Percentiles rank a stretch among this genome's conserved stretches.
Evolutionary conservation across 2,113 vertebrate genomes (phyloP).

Genomic region (Anoura caudifer): DNA sequence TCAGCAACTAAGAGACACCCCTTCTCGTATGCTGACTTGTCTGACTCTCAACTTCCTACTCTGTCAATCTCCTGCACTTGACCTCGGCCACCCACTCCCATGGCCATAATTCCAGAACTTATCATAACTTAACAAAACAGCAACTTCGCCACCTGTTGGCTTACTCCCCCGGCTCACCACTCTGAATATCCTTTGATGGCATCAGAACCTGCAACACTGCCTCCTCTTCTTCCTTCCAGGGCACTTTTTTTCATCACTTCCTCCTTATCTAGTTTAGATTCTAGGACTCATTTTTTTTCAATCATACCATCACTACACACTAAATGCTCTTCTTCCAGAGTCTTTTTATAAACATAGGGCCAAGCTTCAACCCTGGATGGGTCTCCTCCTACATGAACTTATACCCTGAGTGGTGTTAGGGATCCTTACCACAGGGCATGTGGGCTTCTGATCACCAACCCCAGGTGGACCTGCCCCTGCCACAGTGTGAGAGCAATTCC

Average conservation of each 20-base stretch:
- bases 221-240: background rate
- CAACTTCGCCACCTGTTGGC: background rate
- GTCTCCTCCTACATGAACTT: background rate
- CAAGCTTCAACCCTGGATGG: background rate
- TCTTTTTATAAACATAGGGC: background rate
- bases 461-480: background rate
- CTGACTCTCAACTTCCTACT: background rate
- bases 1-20: background rate
- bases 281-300: background rate
- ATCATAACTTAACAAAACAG: background rate
- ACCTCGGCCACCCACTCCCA: no score
- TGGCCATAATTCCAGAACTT: background rate
- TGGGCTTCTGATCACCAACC: background rate
- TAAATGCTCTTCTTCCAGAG: fast-evolving
- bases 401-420: background rate
- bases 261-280: background rate
- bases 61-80: fast-evolving
- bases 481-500: background rate
- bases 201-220: no score
- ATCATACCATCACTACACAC: background rate
- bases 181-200: background rate
- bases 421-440: background rate
- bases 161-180: background rate
- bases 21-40: background rate
- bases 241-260: background rate